Conservation (phyloP, 2,888 invertebrate species). For the Drosophila fungiperda region DNA sequence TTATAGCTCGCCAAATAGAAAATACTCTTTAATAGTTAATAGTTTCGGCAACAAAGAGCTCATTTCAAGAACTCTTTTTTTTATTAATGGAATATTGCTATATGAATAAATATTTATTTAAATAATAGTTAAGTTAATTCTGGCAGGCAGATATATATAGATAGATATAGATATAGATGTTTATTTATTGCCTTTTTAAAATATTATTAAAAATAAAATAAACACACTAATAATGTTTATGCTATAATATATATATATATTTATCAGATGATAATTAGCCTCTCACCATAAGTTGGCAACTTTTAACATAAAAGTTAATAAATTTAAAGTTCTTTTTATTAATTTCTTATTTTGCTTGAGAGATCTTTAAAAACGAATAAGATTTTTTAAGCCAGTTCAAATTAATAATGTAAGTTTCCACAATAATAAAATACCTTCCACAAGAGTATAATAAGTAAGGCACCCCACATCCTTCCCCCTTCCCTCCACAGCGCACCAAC, state of each 20-base stretch:
- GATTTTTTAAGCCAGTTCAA: background rate
- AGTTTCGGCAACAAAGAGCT: background rate
- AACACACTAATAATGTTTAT: no score
- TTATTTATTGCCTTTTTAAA: background rate
- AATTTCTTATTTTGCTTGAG: background rate
- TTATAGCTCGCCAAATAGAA: background rate
- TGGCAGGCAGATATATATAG: background rate
- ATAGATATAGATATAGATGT: background rate
- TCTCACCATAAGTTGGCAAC: no score
- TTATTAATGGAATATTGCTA: background rate
- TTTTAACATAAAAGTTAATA: no score
- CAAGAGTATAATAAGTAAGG: constrained; percentile 26
- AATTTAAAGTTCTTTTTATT: background rate
- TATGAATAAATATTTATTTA: background rate
- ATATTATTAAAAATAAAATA: background rate
- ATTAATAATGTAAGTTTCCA: background rate
- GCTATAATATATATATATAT: no score
- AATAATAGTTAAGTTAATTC: background rate
- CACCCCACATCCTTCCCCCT: background rate
- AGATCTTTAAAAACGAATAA: background rate
- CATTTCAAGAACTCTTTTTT: background rate
- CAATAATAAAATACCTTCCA: background rate
- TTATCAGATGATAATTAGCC: no score
- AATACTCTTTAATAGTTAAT: background rate
- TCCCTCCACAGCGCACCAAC: constrained; percentile 26